phyloP scores from a whole-genome alignment of 30 jellyfish, hydroid and myxozoan species.

The Chironex yamaguchii region DNA sequence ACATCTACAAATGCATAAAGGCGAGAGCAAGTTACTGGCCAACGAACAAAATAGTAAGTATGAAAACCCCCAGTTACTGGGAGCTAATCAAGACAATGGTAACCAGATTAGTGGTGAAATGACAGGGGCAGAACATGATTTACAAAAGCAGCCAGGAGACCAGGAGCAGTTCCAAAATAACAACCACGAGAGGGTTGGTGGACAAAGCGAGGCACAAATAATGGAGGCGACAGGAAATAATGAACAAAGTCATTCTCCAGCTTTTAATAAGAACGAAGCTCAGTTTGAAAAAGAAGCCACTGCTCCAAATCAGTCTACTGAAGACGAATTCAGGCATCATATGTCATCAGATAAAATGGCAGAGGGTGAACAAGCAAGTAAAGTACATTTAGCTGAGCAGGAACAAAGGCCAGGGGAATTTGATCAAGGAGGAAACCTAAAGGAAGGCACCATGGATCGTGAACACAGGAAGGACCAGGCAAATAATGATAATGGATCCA shows the following conservation, averaged over 20 bases:
- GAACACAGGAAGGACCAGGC: not conserved
- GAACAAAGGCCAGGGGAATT: slow-evolving; percentile 21
- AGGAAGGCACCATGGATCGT: not conserved
- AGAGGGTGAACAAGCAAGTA: not conserved
- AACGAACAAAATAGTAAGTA: too few relatives aligned
- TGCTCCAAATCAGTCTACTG: not conserved
- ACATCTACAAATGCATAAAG: not conserved
- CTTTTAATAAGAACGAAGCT: too few relatives aligned
- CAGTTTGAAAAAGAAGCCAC: not conserved
- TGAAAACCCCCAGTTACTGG: slow-evolving; percentile 18
- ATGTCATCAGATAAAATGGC: not conserved
- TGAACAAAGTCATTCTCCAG: too few relatives aligned
- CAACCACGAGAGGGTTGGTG: not conserved
- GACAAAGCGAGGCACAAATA: too few relatives aligned
- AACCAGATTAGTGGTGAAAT: not conserved
- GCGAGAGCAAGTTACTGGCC: not conserved
- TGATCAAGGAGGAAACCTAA: slow-evolving; percentile 4
- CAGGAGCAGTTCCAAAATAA: not conserved
- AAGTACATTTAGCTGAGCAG: not conserved
- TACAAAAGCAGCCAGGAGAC: not conserved
- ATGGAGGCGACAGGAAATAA: not conserved
- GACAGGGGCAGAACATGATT: slow-evolving; percentile 8
- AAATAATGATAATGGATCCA: slow-evolving; percentile 2
- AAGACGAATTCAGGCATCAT: not conserved
- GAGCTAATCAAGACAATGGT: not conserved